phyloP scores from a whole-genome alignment of 2,888 invertebrate genomes.

The Siphonodentalium dalli region DNA sequence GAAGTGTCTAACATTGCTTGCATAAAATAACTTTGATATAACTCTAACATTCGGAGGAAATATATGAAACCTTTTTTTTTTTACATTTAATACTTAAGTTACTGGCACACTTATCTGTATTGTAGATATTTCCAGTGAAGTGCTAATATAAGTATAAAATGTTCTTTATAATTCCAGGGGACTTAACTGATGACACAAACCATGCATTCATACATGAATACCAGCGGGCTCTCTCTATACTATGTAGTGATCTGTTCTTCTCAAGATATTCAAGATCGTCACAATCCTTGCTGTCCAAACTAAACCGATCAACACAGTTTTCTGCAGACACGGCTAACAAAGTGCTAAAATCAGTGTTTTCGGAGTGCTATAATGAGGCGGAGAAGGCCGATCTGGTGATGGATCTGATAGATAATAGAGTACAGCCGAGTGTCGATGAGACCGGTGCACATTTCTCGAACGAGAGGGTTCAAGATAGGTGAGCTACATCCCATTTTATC shows the following conservation, averaged over 20 bases:
- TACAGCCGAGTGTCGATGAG: constrained; percentile 51
- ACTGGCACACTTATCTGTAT: too few species aligned
- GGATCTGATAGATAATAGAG: constrained; percentile 53
- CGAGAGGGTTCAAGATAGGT: constrained; percentile 54
- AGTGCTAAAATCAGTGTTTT: constrained; percentile 53
- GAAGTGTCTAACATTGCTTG: too few species aligned
- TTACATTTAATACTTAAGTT: too few species aligned
- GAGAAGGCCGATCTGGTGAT: constrained; percentile 54
- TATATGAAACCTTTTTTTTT: too few species aligned
- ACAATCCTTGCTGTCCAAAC: constrained; percentile 30
- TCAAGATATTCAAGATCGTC: constrained; percentile 47
- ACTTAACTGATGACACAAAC: constrained; percentile 56
- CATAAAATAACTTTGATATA: too few species aligned
- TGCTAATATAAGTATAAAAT: neutral
- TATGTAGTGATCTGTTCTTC: constrained; percentile 62
- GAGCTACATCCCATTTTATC: neutral
- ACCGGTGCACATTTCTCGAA: constrained; percentile 55
- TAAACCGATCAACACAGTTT: constrained; percentile 18
- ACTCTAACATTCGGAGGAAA: too few species aligned
- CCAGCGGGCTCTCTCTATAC: constrained; percentile 55
- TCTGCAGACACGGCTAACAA: constrained; percentile 38
- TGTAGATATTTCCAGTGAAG: neutral
- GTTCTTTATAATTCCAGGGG: constrained; percentile 47
- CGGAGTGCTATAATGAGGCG: constrained; percentile 52
- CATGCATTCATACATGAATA: constrained; percentile 58